These are phyloP conservation scores for Belonocnema kinseyi DNA, from an alignment of 1,140 invertebrate genomes.

Conservation along the genomic window DNA sequence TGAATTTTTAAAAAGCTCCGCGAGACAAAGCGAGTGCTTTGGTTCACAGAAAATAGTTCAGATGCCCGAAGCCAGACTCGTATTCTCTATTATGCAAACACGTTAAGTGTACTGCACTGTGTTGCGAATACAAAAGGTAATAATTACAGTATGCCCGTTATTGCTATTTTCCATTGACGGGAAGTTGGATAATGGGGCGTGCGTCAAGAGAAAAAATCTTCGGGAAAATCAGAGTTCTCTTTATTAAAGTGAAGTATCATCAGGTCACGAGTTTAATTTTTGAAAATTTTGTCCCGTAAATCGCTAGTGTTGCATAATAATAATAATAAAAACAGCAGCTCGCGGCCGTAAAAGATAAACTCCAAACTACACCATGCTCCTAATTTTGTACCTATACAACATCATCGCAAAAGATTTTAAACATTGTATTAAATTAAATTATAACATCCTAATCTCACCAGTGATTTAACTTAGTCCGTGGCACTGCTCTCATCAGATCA, in stretches of 20 bases:
- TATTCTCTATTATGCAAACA: neutral
- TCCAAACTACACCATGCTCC: too few species aligned
- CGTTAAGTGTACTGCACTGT: neutral
- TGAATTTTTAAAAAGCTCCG: conserved; percentile 45
- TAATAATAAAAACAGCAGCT: neutral
- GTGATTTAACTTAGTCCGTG: too few species aligned
- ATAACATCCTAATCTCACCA: too few species aligned
- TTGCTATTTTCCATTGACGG: neutral
- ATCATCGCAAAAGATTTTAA: too few species aligned
- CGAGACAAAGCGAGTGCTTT: conserved; percentile 39
- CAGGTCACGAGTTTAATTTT: neutral
- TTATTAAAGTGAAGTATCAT: neutral
- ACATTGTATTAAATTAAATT: too few species aligned
- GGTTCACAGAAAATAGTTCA: conserved; percentile 37
- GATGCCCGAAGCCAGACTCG: conserved; percentile 17
- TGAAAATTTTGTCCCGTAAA: neutral
- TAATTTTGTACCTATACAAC: too few species aligned
- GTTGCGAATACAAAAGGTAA: neutral
- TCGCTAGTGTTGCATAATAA: neutral
- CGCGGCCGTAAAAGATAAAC: too few species aligned
- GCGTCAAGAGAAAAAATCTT: neutral
- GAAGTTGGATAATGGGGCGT: neutral
- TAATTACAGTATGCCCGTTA: neutral
- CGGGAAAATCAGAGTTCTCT: neutral
- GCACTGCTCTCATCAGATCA: too few species aligned